These are phyloP conservation scores for Notolepis coatsorum DNA, from an alignment of 2,797 vertebrate species.

Conservation along the genomic window DNA sequence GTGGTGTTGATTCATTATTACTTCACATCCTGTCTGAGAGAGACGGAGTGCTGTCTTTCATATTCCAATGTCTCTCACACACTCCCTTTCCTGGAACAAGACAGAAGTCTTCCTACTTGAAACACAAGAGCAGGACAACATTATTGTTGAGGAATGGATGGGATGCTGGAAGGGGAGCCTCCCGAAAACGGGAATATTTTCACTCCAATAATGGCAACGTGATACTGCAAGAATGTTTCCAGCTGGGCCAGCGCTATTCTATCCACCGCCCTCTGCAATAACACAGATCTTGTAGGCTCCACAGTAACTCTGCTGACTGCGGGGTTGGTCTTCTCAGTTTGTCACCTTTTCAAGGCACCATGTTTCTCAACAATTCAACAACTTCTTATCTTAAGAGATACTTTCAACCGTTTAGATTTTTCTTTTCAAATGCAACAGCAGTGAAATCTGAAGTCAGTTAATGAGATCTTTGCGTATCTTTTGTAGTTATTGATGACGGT, in stretches of 20 bases:
- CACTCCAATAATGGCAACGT: constrained; percentile 71
- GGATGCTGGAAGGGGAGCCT: constrained; percentile 54
- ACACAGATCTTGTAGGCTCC: constrained; percentile 13
- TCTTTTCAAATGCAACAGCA: no score
- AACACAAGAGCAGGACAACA: constrained; percentile 74
- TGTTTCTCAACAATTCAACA: no score
- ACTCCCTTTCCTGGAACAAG: constrained; percentile 66
- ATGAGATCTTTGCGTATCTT: no score
- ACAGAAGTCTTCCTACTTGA: constrained; percentile 62
- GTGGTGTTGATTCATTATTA: neutral
- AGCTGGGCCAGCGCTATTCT: constrained; percentile 52
- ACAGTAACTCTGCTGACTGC: neutral
- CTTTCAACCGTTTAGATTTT: no score
- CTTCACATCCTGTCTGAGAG: neutral
- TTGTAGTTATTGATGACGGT: no score
- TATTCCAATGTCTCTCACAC: constrained; percentile 38
- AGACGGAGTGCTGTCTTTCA: constrained; percentile 30
- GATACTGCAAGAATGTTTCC: constrained; percentile 76
- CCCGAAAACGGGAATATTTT: constrained; percentile 70
- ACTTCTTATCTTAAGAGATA: no score
- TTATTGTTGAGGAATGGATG: constrained; percentile 71
- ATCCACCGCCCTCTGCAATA: constrained; percentile 43
- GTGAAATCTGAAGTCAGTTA: no score
- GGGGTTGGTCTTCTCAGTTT: neutral
- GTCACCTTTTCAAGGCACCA: constrained; percentile 1